These are phyloP conservation scores for Halocaridina rubra DNA, from an alignment of 2,888 invertebrate species.

Conservation along the genomic window DNA sequence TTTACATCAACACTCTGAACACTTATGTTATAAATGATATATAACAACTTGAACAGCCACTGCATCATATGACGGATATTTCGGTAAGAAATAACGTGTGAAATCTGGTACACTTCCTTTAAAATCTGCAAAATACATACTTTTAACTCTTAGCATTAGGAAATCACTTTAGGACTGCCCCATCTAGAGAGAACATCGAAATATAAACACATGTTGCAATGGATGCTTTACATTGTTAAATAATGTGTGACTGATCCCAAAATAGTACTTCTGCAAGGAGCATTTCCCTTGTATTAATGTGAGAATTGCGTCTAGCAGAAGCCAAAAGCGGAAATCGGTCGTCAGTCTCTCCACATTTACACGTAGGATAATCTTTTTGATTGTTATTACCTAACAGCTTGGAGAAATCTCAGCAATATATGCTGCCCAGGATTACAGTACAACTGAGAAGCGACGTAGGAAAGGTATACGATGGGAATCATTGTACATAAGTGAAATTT, in stretches of 20 bases:
- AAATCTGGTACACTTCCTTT: neutral
- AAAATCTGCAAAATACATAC: neutral
- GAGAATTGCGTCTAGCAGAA: conserved; percentile 20
- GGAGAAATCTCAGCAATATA: conserved; percentile 42
- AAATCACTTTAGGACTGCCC: too few species aligned
- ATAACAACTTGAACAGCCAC: conserved; percentile 26
- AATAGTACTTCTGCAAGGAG: conserved; percentile 8
- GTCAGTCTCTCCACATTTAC: conserved; percentile 38
- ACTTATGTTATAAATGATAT: conserved; percentile 33
- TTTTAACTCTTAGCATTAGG: neutral
- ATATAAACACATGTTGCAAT: conserved; percentile 12
- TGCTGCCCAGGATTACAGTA: conserved; percentile 37
- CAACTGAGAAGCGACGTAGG: conserved; percentile 50
- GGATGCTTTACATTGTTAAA: neutral
- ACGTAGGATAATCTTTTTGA: conserved; percentile 46
- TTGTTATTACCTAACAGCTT: conserved; percentile 50
- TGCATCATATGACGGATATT: conserved; percentile 16
- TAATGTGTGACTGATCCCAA: conserved; percentile 9
- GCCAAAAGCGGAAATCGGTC: conserved; percentile 3
- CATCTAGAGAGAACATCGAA: too few species aligned
- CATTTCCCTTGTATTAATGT: neutral
- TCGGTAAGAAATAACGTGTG: too few species aligned
- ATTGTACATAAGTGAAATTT: conserved; percentile 56
- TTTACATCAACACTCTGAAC: conserved; percentile 42
- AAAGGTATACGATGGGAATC: conserved; percentile 43